These are phyloP conservation scores for Caenorhabditis zanzibari DNA, from an alignment of 2,888 invertebrate species.

Conservation along the genomic window DNA sequence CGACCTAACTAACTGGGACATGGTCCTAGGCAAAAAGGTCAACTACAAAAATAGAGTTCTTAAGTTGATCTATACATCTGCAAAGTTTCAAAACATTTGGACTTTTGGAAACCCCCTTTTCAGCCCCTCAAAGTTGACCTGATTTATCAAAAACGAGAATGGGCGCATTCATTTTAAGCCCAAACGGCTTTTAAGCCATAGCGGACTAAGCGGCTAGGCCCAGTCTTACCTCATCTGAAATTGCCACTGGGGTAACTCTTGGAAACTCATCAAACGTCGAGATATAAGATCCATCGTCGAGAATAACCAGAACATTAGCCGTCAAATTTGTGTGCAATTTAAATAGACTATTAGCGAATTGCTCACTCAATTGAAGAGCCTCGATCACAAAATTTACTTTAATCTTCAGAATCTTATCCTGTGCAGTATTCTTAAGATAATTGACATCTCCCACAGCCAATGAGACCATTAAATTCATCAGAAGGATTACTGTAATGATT, in stretches of 20 bases:
- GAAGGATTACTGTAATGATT: slow-evolving; percentile 82
- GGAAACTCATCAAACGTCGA: slow-evolving; percentile 37
- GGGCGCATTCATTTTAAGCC: no score
- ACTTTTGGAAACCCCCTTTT: no score
- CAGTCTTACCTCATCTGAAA: slow-evolving; percentile 56
- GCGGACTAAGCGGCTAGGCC: no score
- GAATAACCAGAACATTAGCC: slow-evolving; percentile 75
- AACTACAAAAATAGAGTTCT: no score
- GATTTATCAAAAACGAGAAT: no score
- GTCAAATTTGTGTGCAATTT: slow-evolving; percentile 62
- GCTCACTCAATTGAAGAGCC: slow-evolving; percentile 79
- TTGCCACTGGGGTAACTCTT: not conserved
- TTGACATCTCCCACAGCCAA: slow-evolving; percentile 82
- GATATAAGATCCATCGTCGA: slow-evolving; percentile 62
- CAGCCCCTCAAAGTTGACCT: no score
- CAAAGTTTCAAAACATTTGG: no score
- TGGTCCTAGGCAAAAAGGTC: no score
- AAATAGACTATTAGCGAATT: slow-evolving; percentile 66
- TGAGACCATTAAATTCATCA: slow-evolving; percentile 82
- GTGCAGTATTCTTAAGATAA: slow-evolving; percentile 78
- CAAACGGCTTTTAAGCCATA: no score
- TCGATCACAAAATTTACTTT: slow-evolving; percentile 82
- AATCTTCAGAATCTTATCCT: slow-evolving; percentile 81
- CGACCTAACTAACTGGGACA: no score
- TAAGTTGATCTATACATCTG: no score